Evolutionary conservation across 2,797 vertebrate genomes (phyloP), one percentile per base, ranked within the genome.

Genomic region (Gymnodraco acuticeps): DNA sequence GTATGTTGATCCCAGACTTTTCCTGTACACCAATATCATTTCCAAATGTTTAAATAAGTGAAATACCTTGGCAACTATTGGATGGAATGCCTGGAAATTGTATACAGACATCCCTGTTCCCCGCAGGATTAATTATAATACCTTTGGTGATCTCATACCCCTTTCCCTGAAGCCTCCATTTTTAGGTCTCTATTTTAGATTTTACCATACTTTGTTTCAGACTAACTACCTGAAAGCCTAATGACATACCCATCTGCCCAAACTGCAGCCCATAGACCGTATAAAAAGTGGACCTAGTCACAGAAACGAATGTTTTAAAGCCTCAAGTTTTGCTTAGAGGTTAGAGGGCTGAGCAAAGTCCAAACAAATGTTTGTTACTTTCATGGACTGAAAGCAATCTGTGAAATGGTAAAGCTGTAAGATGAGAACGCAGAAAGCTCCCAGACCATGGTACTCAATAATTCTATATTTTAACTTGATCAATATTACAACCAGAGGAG

Each of bases 211-310:
- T 63, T 46, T 53, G 33, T 5, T 69, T 68, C 50, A 13, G 19
- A 47, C 5, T n/a, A 53, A 53, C 20, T 27, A 74, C 19, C 12
- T 58, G 33, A 65, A 62, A 50, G 27, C 20, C 55, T 23, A 38
- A 12, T 17, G 1, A 19, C 10, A 43, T 9, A n/a, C 13, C 45
- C 15, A 50, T 45, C 48, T 23, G 23, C 42, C 15, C 33, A 38
- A 9, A 38, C 33, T 38, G 33, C 33, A 38, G 33, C 33, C 33
- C 33, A 9, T 6, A 38, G 8, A 38, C 8, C 9, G 27, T 38
- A 38, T 38, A 38, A 1, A 38, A 38, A 38, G 33, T 38, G 33
- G 33, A 38, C 33, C 33, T 9, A 38, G 8, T 7, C 33, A 9
- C 33, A 38, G 33, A 38, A 9, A 38, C 33, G 1, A 38, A 38